Evolutionary conservation across 2,797 vertebrate genomes (phyloP).

Genomic region (Gymnopithys bicolor): DNA sequence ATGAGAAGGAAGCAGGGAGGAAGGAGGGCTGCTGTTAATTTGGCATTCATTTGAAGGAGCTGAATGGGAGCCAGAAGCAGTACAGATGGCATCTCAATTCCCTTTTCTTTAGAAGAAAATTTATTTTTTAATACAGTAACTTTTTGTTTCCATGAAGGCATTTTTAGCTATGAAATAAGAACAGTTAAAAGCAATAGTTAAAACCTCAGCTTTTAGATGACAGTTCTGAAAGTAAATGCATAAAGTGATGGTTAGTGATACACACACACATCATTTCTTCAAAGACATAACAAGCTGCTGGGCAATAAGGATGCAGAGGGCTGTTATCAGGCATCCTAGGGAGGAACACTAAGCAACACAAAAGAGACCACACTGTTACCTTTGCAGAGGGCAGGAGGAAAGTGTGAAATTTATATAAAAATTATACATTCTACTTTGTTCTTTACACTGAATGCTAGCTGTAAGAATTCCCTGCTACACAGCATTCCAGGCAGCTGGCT

Average conservation of each 20-base stretch:
- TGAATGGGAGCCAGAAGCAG: constrained; percentile 22
- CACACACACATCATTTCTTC: not conserved
- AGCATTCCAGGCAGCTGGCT: not conserved
- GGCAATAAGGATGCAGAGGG: not conserved
- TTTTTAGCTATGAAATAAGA: constrained; percentile 17
- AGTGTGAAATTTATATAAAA: not conserved
- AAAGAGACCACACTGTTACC: not conserved
- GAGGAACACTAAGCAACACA: not conserved
- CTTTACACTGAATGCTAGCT: not conserved
- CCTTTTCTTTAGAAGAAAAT: not conserved
- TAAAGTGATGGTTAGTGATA: not conserved
- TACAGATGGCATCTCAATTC: constrained; percentile 30
- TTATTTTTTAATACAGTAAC: constrained; percentile 46
- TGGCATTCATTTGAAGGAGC: not conserved
- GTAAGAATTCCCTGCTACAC: not conserved
- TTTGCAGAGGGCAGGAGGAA: not conserved
- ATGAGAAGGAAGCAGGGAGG: not conserved
- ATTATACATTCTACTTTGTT: not conserved
- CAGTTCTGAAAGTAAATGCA: not conserved
- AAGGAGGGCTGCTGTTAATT: constrained; percentile 6
- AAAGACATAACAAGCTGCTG: not conserved
- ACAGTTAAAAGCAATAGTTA: constrained; percentile 19
- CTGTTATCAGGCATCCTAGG: not conserved
- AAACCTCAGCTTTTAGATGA: not conserved
- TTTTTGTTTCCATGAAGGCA: constrained; percentile 21